phyloP scores from a whole-genome alignment of 2,113 vertebrate species.

The Helogale parvula region DNA sequence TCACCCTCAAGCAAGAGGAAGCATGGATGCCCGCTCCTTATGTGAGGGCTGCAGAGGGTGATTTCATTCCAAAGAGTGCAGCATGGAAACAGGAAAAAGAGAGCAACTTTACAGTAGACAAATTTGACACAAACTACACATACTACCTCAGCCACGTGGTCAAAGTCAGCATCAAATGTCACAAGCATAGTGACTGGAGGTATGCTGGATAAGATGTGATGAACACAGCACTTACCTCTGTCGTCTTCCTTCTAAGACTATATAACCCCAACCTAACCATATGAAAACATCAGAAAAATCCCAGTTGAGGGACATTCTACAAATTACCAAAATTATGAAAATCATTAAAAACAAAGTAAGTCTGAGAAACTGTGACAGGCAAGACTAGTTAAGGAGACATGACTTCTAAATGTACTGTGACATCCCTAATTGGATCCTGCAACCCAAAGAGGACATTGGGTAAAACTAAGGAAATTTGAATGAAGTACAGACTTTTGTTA shows the following conservation, averaged over 20 bases:
- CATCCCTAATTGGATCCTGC: not conserved
- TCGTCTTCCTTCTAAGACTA: not conserved
- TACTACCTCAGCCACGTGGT: not conserved
- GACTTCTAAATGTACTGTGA: not conserved
- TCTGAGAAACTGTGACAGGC: not conserved
- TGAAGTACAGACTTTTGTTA: not conserved
- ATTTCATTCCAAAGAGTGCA: not conserved
- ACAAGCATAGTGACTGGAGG: not conserved
- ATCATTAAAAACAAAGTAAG: not conserved
- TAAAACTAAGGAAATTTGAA: not conserved
- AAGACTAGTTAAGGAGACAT: not conserved
- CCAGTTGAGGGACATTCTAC: not conserved
- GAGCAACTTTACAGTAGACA: not conserved
- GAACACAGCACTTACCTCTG: not conserved
- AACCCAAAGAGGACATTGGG: not conserved
- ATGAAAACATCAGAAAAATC: not conserved
- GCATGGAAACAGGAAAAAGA: not conserved
- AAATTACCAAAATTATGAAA: not conserved
- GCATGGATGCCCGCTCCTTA: not conserved
- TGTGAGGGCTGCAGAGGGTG: not conserved
- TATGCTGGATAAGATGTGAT: not conserved
- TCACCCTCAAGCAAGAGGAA: not conserved
- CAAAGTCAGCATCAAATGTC: not conserved
- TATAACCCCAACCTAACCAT: not conserved
- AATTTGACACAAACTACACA: not conserved